phyloP scores from a whole-genome alignment of 2,797 vertebrate genomes.

The Danio aesculapii region DNA sequence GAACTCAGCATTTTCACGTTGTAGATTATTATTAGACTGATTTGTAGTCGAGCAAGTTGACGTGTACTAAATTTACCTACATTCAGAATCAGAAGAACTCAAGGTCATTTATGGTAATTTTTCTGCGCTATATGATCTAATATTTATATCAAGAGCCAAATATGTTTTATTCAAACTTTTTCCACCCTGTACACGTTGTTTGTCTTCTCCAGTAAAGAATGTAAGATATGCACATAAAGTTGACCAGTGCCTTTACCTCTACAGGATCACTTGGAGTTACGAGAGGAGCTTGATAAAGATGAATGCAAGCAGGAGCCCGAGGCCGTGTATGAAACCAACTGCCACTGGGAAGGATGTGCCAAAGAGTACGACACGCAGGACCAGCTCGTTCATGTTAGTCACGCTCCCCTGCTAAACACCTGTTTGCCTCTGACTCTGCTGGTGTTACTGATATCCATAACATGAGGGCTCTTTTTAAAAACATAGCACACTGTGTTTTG shows the following conservation, averaged over 20 bases:
- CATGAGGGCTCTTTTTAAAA: not conserved
- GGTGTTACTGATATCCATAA: not conserved
- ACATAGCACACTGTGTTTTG: not conserved
- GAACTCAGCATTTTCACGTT: too few relatives aligned
- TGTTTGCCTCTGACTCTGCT: not conserved
- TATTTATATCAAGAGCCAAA: too few relatives aligned
- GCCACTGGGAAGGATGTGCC: constrained; percentile 95
- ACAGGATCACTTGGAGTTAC: constrained; percentile 92
- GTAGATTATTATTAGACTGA: too few relatives aligned
- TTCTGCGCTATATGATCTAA: too few relatives aligned
- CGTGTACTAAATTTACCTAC: too few relatives aligned
- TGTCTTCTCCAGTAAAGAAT: too few relatives aligned
- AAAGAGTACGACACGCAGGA: constrained; percentile 98
- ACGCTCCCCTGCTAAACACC: not conserved
- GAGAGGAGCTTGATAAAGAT: constrained; percentile 96
- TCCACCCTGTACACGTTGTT: too few relatives aligned
- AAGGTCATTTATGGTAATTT: too few relatives aligned
- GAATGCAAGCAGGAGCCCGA: constrained; percentile 97
- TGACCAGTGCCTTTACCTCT: constrained; percentile 6
- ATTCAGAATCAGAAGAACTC: too few relatives aligned
- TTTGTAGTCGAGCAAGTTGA: too few relatives aligned
- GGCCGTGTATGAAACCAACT: constrained; percentile 96
- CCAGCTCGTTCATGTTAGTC: constrained; percentile 95
- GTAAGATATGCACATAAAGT: not conserved
- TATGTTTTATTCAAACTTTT: too few relatives aligned